Evolutionary conservation across 1,140 invertebrate species (phyloP).

Genomic region (Drosophila athabasca): DNA sequence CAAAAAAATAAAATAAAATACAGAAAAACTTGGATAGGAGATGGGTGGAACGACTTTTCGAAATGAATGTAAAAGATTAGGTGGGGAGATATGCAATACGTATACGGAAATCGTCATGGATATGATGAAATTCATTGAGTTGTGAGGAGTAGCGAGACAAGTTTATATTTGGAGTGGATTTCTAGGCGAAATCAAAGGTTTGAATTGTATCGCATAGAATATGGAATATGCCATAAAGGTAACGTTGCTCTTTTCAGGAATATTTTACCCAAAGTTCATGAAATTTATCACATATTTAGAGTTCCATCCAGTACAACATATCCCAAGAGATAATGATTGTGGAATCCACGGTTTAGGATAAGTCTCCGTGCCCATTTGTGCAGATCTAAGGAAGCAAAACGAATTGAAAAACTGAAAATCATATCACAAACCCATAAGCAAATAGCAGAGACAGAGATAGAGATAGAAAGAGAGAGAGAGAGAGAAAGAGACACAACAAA

Average conservation of each 20-base stretch:
- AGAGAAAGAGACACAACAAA: conserved; percentile 14
- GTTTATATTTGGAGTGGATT: too few relatives aligned
- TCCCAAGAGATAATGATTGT: not conserved
- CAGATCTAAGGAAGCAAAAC: too few relatives aligned
- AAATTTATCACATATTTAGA: too few relatives aligned
- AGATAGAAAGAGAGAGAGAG: not conserved
- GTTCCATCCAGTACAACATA: too few relatives aligned
- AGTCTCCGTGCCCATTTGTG: too few relatives aligned
- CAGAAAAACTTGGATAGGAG: conserved; percentile 3
- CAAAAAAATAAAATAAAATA: conserved; percentile 25
- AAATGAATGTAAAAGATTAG: not conserved
- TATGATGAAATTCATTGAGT: conserved; percentile 20
- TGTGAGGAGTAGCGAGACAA: not conserved
- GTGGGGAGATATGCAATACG: not conserved
- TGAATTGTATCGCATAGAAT: too few relatives aligned
- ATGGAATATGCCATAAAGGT: too few relatives aligned
- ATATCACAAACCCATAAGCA: conserved; percentile 1
- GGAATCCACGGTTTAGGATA: too few relatives aligned
- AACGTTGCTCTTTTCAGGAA: too few relatives aligned
- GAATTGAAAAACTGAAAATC: not conserved
- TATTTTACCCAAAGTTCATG: too few relatives aligned
- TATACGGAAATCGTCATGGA: not conserved
- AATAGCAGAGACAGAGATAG: not conserved
- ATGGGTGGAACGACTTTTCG: not conserved
- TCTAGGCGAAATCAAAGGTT: too few relatives aligned